Evolutionary conservation across 2,888 invertebrate species (phyloP).

Genomic region (Clostera curtula): DNA sequence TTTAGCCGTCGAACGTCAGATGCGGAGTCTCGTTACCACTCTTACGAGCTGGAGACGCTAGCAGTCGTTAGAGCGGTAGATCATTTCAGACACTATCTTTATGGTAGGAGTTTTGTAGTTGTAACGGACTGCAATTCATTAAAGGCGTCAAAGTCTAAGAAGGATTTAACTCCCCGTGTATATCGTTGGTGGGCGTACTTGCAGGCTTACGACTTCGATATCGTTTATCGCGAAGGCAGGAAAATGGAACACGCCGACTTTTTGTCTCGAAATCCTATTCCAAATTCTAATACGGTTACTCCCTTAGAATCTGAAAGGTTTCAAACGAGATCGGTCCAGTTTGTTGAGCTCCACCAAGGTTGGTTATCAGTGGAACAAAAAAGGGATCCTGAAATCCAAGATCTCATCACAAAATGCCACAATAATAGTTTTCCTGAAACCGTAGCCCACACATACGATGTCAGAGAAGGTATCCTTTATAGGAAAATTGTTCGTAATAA

Average conservation of each 20-base stretch:
- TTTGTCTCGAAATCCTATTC: conserved; percentile 17
- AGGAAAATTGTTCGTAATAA: conserved; percentile 17
- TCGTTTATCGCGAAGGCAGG: conserved; percentile 15
- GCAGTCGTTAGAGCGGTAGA: conserved; percentile 6
- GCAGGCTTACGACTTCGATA: conserved; percentile 9
- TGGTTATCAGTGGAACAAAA: conserved; percentile 24
- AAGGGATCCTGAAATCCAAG: conserved; percentile 15
- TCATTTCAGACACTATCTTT: conserved; percentile 6
- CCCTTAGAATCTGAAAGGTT: neutral
- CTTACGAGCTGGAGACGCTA: conserved; percentile 5
- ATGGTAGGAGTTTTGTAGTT: conserved; percentile 3
- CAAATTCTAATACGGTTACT: too few relatives aligned
- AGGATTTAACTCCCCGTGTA: conserved; percentile 2
- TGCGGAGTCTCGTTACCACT: conserved; percentile 4
- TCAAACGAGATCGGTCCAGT: conserved; percentile 6
- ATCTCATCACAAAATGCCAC: conserved; percentile 10
- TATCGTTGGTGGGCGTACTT: conserved; percentile 6
- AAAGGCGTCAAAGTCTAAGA: conserved; percentile 5
- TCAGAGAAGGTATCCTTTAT: conserved; percentile 15
- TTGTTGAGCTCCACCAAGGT: conserved; percentile 10
- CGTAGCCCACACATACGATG: conserved; percentile 17
- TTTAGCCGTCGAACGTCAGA: conserved; percentile 3
- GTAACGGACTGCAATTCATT: conserved; percentile 4
- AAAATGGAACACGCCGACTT: conserved; percentile 22
- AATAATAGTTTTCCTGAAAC: conserved; percentile 1